phyloP scores from a whole-genome alignment of 2,888 invertebrate genomes.

The Sarcophaga variegata region DNA sequence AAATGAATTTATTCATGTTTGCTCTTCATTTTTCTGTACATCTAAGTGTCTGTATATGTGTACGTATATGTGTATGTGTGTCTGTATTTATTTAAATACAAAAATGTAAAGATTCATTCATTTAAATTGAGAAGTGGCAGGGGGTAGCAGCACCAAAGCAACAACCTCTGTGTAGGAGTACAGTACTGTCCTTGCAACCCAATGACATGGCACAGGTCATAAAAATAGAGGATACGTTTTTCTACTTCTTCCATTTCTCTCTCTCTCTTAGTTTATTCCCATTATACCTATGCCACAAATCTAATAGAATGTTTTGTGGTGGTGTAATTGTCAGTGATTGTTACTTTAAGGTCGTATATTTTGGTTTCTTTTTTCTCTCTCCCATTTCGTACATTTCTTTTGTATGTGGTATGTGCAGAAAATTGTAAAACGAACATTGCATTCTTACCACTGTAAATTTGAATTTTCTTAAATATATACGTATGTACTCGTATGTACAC shows the following conservation, averaged over 20 bases:
- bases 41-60: conserved; percentile 36
- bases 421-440: background rate
- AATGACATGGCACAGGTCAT: conserved; percentile 15
- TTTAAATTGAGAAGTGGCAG: conserved; percentile 9
- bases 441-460: too few species aligned
- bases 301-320: conserved; percentile 49
- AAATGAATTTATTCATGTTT: conserved; percentile 55
- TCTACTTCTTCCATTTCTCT: background rate
- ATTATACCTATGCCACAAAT: conserved; percentile 27
- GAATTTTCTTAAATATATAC: background rate
- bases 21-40: conserved; percentile 10
- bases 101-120: conserved; percentile 37
- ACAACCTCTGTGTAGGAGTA: background rate
- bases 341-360: conserved; percentile 47
- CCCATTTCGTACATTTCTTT: background rate
- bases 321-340: conserved; percentile 61
- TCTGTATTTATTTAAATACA: conserved; percentile 56
- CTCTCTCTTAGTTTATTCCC: too few species aligned
- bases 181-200: conserved; percentile 43
- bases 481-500: background rate
- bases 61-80: conserved; percentile 31
- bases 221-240: background rate
- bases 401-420: background rate
- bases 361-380: conserved; percentile 21
- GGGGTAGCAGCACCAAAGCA: background rate